Percentiles rank a stretch among this genome's conserved stretches.
These are phyloP conservation scores for Nycteola revayana DNA, from an alignment of 2,888 invertebrate species.

Conservation along the genomic window DNA sequence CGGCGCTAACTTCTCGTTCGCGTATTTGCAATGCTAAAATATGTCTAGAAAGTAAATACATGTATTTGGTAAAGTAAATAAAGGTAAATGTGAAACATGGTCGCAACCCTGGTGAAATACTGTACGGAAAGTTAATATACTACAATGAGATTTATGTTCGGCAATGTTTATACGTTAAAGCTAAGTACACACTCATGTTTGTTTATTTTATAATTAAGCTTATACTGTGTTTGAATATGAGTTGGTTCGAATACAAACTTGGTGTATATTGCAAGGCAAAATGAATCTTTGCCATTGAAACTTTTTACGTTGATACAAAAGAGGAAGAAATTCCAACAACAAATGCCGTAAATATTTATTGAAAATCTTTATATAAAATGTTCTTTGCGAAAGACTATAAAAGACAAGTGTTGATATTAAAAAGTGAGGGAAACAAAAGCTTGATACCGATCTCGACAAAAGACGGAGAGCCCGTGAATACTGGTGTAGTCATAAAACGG, in stretches of 20 bases:
- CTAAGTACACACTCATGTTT: too few species aligned
- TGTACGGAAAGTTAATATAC: background rate
- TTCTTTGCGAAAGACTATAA: background rate
- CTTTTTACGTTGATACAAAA: too few species aligned
- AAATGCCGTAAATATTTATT: too few species aligned
- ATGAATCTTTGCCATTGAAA: too few species aligned
- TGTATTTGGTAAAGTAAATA: constrained; percentile 4
- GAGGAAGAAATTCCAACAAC: too few species aligned
- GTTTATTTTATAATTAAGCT: background rate
- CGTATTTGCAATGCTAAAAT: constrained; percentile 29
- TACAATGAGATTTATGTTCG: background rate
- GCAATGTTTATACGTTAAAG: background rate
- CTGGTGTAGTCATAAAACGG: constrained; percentile 36
- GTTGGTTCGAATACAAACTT: too few species aligned
- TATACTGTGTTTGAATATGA: too few species aligned
- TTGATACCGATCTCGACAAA: constrained; percentile 16
- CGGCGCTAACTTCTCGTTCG: constrained; percentile 19
- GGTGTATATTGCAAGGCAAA: too few species aligned
- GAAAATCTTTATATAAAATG: too few species aligned
- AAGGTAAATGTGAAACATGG: constrained; percentile 3
- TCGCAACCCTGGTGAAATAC: background rate
- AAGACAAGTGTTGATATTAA: constrained; percentile 6
- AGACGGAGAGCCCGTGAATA: constrained; percentile 19
- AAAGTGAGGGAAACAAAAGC: constrained; percentile 6
- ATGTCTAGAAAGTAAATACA: constrained; percentile 20